Evolutionary conservation across 2,113 vertebrate genomes (phyloP).

Genomic region (Hiodon tergisus): DNA sequence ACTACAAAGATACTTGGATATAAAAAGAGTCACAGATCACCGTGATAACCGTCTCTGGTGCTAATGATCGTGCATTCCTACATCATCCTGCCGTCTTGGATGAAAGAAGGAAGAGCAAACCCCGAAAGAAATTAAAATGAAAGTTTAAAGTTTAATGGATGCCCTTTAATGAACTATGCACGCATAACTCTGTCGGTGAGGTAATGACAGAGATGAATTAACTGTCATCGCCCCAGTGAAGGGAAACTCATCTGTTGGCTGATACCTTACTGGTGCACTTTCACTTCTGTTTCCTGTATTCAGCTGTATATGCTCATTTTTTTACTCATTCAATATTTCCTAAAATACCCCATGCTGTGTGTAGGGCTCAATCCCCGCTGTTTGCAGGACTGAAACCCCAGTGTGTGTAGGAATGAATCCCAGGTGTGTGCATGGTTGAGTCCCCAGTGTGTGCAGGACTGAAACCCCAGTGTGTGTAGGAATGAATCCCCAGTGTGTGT

Average conservation of each 20-base stretch:
- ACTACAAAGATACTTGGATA: constrained; percentile 19
- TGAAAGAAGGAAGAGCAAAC: constrained; percentile 24
- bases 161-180: constrained; percentile 37
- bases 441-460: too few species aligned
- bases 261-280: neutral
- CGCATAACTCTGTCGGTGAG: constrained; percentile 37
- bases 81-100: constrained; percentile 13
- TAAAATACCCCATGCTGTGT: too few species aligned
- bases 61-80: constrained; percentile 46
- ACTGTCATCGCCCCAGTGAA: neutral
- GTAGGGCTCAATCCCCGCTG: too few species aligned
- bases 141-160: constrained; percentile 28
- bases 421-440: too few species aligned
- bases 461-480: too few species aligned
- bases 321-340: too few species aligned
- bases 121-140: constrained; percentile 45
- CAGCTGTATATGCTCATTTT: too few species aligned
- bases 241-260: neutral
- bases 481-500: too few species aligned
- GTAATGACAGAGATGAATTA: constrained; percentile 23
- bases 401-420: too few species aligned
- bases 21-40: constrained; percentile 32
- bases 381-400: too few species aligned
- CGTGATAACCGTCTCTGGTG: constrained; percentile 37
- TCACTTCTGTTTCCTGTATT: neutral